phyloP scores from a whole-genome alignment of 2,113 vertebrate genomes.

The Corythaeola cristata region DNA sequence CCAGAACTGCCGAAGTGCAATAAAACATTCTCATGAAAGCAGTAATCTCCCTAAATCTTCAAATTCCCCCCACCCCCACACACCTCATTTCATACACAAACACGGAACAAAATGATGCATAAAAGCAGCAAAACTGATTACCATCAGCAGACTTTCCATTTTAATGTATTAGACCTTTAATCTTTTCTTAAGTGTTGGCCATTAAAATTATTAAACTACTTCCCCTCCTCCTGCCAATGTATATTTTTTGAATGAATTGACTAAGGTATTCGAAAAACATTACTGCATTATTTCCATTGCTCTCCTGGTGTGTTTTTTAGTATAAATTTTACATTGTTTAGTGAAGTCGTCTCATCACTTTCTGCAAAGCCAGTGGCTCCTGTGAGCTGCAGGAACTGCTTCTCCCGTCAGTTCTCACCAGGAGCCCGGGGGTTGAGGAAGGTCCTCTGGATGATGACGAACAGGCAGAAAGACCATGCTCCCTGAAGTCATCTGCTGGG shows the following conservation, averaged over 20 bases:
- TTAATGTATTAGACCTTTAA: slow-evolving; percentile 64
- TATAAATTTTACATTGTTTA: neutral
- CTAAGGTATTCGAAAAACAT: neutral
- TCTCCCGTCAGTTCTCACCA: neutral
- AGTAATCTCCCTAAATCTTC: slow-evolving; percentile 59
- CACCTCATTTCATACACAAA: slow-evolving; percentile 46
- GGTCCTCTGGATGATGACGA: neutral
- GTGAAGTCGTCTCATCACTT: neutral
- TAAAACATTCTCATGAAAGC: slow-evolving; percentile 53
- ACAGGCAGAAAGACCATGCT: neutral
- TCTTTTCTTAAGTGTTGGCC: slow-evolving; percentile 62
- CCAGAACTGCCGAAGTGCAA: slow-evolving; percentile 48
- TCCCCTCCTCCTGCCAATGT: slow-evolving; percentile 35
- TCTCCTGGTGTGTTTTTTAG: neutral
- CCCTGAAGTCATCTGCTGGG: neutral
- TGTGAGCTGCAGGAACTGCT: neutral
- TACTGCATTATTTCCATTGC: neutral
- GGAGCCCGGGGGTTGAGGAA: neutral
- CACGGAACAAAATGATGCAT: slow-evolving; percentile 18
- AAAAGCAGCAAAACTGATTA: slow-evolving; percentile 65
- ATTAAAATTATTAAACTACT: slow-evolving; percentile 68
- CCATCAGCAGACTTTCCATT: slow-evolving; percentile 63
- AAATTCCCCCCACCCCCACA: neutral
- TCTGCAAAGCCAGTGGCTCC: neutral
- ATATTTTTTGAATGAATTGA: slow-evolving; percentile 44